Conservation (phyloP, 1,140 invertebrate species). For the Lucilia cuprina region DNA sequence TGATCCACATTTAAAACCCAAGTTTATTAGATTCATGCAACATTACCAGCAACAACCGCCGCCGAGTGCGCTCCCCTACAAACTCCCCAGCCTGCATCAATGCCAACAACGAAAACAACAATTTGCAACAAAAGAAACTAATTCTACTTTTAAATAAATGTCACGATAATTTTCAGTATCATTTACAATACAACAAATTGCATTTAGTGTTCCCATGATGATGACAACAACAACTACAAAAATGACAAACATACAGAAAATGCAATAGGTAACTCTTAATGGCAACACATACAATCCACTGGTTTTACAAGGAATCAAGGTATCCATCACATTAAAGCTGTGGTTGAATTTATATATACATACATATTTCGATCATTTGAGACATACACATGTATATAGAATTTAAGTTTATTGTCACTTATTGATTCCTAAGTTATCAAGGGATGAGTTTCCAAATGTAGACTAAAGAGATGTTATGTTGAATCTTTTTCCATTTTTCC, state of each 20-base stretch:
- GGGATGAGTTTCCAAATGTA: too few species aligned
- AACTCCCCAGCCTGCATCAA: neutral
- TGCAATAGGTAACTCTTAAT: neutral
- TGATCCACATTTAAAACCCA: constrained; percentile 29
- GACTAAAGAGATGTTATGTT: too few species aligned
- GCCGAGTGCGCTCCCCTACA: neutral
- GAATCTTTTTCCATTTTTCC: too few species aligned
- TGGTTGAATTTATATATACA: too few species aligned
- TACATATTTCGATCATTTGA: too few species aligned
- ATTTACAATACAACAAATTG: constrained; percentile 34
- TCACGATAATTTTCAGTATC: constrained; percentile 35
- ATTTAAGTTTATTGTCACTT: too few species aligned
- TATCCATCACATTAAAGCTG: too few species aligned
- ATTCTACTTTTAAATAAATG: constrained; percentile 34
- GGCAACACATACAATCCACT: neutral
- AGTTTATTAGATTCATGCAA: constrained; percentile 7
- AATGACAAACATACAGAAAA: neutral
- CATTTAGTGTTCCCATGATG: constrained; percentile 34
- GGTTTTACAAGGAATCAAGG: too few species aligned
- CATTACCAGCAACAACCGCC: neutral
- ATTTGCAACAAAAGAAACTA: constrained; percentile 10
- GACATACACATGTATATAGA: too few species aligned
- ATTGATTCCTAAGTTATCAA: too few species aligned
- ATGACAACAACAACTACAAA: neutral
- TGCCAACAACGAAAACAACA: neutral